phyloP scores from a whole-genome alignment of 1,140 invertebrate genomes.

The Cataglyphis hispanica region DNA sequence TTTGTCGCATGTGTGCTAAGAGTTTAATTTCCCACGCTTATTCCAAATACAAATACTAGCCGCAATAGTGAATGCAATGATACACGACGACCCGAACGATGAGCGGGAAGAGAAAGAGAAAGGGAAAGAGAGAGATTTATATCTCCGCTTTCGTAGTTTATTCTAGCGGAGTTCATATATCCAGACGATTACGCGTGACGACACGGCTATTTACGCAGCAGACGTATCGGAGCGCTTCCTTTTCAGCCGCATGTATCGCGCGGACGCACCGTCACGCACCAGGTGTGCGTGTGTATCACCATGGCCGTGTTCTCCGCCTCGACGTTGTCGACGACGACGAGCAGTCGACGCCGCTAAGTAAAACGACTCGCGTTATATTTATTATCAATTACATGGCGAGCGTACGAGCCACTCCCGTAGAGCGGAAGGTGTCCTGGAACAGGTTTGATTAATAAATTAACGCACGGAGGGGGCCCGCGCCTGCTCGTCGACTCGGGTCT shows the following conservation, averaged over 20 bases:
- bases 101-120: slow-evolving; percentile 1
- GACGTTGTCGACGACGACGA: slow-evolving; percentile 54
- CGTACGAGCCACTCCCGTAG: slow-evolving; percentile 55
- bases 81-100: slow-evolving; percentile 17
- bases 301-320: slow-evolving; percentile 35
- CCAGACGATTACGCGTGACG: slow-evolving; percentile 55
- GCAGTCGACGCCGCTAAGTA: slow-evolving; percentile 56
- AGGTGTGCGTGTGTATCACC: slow-evolving; percentile 55
- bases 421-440: slow-evolving; percentile 62
- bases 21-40: slow-evolving; percentile 60
- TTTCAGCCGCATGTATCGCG: slow-evolving; percentile 25
- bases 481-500: slow-evolving; percentile 36
- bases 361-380: slow-evolving; percentile 63
- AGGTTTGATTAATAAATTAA: slow-evolving; percentile 72
- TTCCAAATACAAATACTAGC: slow-evolving; percentile 47
- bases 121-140: slow-evolving; percentile 48
- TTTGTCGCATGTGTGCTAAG: slow-evolving; percentile 22
- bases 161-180: slow-evolving; percentile 62
- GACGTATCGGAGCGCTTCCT: slow-evolving; percentile 55
- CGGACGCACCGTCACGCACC: slow-evolving; percentile 50
- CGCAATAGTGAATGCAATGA: not conserved
- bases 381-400: slow-evolving; percentile 67
- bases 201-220: slow-evolving; percentile 58
- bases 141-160: slow-evolving; percentile 43
- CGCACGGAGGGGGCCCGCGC: slow-evolving; percentile 50